Percentiles rank a stretch among this genome's conserved stretches.
Conservation (phyloP, 1,140 invertebrate genomes). For the Drosophila rufa region DNA sequence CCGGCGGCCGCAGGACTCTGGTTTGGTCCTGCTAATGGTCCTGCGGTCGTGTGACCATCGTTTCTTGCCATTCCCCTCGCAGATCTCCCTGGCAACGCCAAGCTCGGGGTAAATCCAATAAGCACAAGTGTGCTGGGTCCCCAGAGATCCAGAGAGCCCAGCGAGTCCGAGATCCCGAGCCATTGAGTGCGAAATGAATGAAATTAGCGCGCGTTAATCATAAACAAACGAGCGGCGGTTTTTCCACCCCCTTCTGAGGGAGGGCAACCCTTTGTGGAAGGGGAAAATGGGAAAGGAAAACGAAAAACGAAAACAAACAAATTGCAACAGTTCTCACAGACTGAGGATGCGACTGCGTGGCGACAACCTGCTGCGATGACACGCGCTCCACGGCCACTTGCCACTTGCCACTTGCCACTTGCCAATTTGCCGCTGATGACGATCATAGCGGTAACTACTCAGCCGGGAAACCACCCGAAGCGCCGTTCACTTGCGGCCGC, state of each 20-base stretch:
- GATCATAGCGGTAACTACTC: constrained; percentile 69
- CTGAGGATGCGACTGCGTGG: not conserved
- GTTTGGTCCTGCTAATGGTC: constrained; percentile 36
- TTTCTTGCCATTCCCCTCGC: not conserved
- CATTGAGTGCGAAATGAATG: constrained; percentile 74
- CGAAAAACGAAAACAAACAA: constrained; percentile 52
- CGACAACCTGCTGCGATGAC: constrained; percentile 66
- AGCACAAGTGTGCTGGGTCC: constrained; percentile 70
- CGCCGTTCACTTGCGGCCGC: constrained; percentile 8
- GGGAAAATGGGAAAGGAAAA: not conserved
- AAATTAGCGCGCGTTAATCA: constrained; percentile 82
- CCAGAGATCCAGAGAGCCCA: constrained; percentile 35
- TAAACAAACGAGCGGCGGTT: constrained; percentile 63
- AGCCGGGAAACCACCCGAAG: constrained; percentile 49
- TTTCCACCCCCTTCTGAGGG: constrained; percentile 3
- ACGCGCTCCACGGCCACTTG: constrained; percentile 47
- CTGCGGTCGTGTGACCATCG: constrained; percentile 53
- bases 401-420: constrained; percentile 54
- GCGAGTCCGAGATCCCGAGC: not conserved
- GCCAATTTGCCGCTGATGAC: constrained; percentile 59
- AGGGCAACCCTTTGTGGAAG: constrained; percentile 50
- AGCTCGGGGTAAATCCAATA: constrained; percentile 62
- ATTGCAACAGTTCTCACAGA: constrained; percentile 79
- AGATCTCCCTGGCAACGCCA: constrained; percentile 5
- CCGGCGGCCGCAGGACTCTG: constrained; percentile 25